Base-by-base conservation (phyloP, 2,113 vertebrate genomes). In the Brachyistius frenatus region DNA sequence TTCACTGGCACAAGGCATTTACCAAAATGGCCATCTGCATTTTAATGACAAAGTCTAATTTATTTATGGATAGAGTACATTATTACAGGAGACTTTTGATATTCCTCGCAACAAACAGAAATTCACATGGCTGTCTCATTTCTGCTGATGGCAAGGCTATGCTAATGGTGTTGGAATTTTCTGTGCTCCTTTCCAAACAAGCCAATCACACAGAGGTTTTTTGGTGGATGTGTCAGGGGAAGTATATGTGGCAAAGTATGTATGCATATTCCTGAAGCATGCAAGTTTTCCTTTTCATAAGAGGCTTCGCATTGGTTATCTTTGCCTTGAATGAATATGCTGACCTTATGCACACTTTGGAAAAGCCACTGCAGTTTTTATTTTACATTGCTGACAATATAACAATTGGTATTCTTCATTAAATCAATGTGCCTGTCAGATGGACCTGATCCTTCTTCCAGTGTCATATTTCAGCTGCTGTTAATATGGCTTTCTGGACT, bases 81-180 rank as follows among this genome's bases (percentile, higher is more conserved):
- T 83, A 83, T 78, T 49, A 75, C 35, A 80, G 78, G 50, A 57
- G 77, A 81, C 75, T 72, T 68, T 77, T 81, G 78, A 81, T 80
- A 78, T 78, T 87, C 63, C 73, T 46, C 44, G 16, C 75, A 76
- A 86, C 77, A 83, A 68, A 64, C 0, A 74, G 70, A 79, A 69
- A 85, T 86, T 74, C 61, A 66, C 77, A 86, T 58, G 63, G 65
- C 73, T 65, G 71, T 74, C 78, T 84, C 55, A 57, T 73, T 90
- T 91, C 81, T 89, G 92, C 92, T 93, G 88, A 93, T 85, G 81
- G 78, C 57, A 66, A 81, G 70, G 67, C 80, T 92, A 93, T 91
- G 92, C 86, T 90, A 93, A 93, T 89, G 69, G 58, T 60, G 73
- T 66, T 76, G 39, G 68, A 75, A 78, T 81, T 87, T 87, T 83